Percentiles rank a stretch among this genome's conserved stretches.
phyloP scores from a whole-genome alignment of 1,140 invertebrate genomes.

The Habropoda laboriosa region DNA sequence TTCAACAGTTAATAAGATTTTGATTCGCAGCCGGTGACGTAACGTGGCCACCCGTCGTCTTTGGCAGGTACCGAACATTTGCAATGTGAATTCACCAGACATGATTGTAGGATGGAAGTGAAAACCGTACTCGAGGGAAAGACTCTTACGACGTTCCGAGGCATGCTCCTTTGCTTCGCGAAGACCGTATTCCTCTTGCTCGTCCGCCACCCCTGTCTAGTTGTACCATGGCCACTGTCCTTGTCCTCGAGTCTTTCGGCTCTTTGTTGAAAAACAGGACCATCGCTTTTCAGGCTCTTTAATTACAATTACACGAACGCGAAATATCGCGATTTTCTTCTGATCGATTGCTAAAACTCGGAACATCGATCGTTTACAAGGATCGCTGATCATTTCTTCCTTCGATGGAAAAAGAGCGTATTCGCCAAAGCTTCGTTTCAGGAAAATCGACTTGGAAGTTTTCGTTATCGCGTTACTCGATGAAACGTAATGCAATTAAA shows the following conservation, averaged over 20 bases:
- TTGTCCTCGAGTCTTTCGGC: slow-evolving; percentile 7
- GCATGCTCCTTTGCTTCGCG: slow-evolving; percentile 33
- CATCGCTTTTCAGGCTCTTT: slow-evolving; percentile 63
- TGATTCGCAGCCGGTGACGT: slow-evolving; percentile 74
- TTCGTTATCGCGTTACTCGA: no score
- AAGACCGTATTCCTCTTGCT: slow-evolving; percentile 24
- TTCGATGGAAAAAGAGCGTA: no score
- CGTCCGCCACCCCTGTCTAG: not conserved
- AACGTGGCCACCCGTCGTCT: slow-evolving; percentile 64
- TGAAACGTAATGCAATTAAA: no score
- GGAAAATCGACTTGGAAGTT: no score
- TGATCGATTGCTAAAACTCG: not conserved
- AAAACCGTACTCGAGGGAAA: slow-evolving; percentile 32
- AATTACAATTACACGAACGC: slow-evolving; percentile 67
- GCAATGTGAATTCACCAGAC: slow-evolving; percentile 14
- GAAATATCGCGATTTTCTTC: not conserved
- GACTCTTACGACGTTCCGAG: slow-evolving; percentile 46
- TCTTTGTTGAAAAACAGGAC: slow-evolving; percentile 58
- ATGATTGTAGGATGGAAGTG: slow-evolving; percentile 1
- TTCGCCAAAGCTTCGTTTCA: no score
- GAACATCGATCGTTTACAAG: not conserved
- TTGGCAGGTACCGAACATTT: slow-evolving; percentile 45
- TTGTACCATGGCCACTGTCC: not conserved
- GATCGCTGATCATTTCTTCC: not conserved
- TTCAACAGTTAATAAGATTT: slow-evolving; percentile 79